Evolutionary conservation across 2,113 vertebrate genomes (phyloP), one percentile per base, ranked within the genome.

Genomic region (Sinocyclocheilus rhinocerous): DNA sequence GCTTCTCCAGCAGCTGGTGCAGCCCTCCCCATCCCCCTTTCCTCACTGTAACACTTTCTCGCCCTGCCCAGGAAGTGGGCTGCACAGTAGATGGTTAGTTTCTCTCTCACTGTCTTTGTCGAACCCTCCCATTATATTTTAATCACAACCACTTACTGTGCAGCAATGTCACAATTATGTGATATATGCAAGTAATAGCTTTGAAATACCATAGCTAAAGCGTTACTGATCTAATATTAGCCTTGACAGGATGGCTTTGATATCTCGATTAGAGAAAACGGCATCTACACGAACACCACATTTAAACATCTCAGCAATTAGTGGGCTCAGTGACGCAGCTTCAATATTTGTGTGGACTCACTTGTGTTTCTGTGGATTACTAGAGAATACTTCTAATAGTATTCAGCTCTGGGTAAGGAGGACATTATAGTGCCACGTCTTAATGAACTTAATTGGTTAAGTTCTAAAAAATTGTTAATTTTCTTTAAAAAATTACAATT

Each of bases 241-340:
- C 13, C 26, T 50, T 79, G 59, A 63, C 73, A 76, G 42, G 57
- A 50, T 85, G 73, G 42, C 92, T 91, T 69, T 73, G 87, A 91
- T 89, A 89, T 87, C 42, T 85, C 10, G 39, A 73, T 85, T 75
- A 82, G 45, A 81, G 83, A 29, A 67, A 63, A 80, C 85, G 18
- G 86, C 69, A 91, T 90, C 85, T 45, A 92, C 76, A 85, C 84
- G 55, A 89, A 76, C 76, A 45, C n/a, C 73, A 50, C 73, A 50
- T 79, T 86, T 82, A 86, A 77, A 81, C 55, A 84, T 67, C 63
- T 33, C 63, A 79, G 42, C 72, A 65, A 39, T 67, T 79, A 55
- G 26, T 33, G 4, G n/a, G 13, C 29, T 52, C 22, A 24, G 6
- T 29, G 61, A 65, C 24, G 6, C 22, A 20, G 72, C 83, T 76